These are phyloP conservation scores for Gastrophryne carolinensis DNA, from an alignment of 2,797 vertebrate genomes.

Conservation along the genomic window DNA sequence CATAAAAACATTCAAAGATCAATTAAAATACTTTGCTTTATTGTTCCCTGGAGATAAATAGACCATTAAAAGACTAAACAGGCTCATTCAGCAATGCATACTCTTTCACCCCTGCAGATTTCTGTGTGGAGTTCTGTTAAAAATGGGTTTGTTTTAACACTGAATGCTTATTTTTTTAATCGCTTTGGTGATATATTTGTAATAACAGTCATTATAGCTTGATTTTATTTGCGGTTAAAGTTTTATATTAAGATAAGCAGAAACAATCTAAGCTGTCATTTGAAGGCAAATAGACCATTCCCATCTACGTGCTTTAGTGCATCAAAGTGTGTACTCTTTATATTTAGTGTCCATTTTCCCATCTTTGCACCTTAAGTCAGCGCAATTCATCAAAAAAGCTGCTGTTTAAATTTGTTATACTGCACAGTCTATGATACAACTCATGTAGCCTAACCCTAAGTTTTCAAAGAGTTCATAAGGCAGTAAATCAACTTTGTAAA, in stretches of 20 bases:
- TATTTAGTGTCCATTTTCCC: too few species aligned
- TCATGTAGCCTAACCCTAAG: too few species aligned
- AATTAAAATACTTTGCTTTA: too few species aligned
- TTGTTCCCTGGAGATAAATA: background rate
- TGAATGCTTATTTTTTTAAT: background rate
- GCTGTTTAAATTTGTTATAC: too few species aligned
- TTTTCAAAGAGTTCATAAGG: too few species aligned
- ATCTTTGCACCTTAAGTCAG: too few species aligned
- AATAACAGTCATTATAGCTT: constrained; percentile 7
- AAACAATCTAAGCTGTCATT: background rate
- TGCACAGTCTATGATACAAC: too few species aligned
- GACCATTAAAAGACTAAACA: background rate
- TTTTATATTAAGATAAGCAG: background rate
- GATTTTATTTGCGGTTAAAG: background rate
- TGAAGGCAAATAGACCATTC: background rate
- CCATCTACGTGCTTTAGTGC: too few species aligned
- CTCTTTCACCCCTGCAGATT: background rate
- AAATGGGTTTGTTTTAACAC: background rate
- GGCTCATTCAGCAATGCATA: background rate
- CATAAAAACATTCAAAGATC: too few species aligned
- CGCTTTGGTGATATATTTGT: background rate
- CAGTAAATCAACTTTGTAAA: too few species aligned
- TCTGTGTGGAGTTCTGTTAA: background rate
- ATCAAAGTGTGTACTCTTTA: too few species aligned
- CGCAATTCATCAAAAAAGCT: too few species aligned